These are phyloP conservation scores for Phaethon lepturus DNA, from an alignment of 2,113 vertebrate species.

Conservation along the genomic window DNA sequence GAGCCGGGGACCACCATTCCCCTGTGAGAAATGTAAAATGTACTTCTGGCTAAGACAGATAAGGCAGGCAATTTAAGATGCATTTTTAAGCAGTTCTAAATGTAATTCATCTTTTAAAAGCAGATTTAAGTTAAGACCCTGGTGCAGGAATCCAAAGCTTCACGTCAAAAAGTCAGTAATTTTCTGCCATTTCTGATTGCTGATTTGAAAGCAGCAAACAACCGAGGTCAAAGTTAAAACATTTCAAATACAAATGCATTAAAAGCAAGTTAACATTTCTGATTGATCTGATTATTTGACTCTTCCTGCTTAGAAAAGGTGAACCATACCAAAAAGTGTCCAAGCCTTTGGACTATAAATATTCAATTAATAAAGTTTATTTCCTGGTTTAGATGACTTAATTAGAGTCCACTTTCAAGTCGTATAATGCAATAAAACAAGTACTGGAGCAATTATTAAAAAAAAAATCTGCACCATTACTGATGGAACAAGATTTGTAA, in stretches of 20 bases:
- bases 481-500: background rate
- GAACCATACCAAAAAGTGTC: background rate
- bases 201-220: slow-evolving; percentile 21
- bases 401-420: background rate
- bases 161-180: slow-evolving; percentile 33
- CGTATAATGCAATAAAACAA: background rate
- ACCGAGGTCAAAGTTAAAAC: background rate
- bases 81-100: slow-evolving; percentile 59
- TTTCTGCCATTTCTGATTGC: slow-evolving; percentile 60
- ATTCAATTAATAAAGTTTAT: background rate
- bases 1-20: background rate
- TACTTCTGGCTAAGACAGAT: slow-evolving; percentile 75
- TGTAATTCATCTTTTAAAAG: slow-evolving; percentile 66
- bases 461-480: background rate
- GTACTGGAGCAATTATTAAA: background rate
- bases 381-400: background rate
- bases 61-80: slow-evolving; percentile 72
- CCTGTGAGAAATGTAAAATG: slow-evolving; percentile 50
- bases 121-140: slow-evolving; percentile 69
- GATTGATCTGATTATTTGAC: slow-evolving; percentile 5
- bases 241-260: background rate
- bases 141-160: slow-evolving; percentile 52
- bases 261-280: slow-evolving; percentile 30
- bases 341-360: background rate
- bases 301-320: background rate